These are phyloP conservation scores for Zoanthus sociatus DNA, from an alignment of 92 coral and sea anemone species.

Conservation along the genomic window DNA sequence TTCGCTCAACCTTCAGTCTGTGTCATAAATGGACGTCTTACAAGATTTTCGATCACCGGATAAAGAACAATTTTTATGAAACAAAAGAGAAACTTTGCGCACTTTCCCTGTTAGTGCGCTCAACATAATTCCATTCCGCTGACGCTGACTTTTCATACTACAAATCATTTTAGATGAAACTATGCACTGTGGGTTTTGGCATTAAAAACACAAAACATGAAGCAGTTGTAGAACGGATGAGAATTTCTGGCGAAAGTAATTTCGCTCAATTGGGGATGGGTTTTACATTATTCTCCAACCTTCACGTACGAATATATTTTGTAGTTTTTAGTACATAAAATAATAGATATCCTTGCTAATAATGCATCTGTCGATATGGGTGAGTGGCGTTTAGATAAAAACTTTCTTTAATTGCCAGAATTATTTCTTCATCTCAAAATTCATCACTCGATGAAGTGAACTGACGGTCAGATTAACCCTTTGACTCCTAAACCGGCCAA, in stretches of 20 bases:
- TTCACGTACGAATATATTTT: neutral
- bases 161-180: conserved; percentile 23
- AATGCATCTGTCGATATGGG: too few species aligned
- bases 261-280: neutral
- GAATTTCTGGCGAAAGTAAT: neutral
- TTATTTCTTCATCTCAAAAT: too few species aligned
- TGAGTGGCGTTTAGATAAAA: too few species aligned
- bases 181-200: conserved; percentile 44
- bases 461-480: too few species aligned
- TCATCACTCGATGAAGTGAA: too few species aligned
- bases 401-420: too few species aligned
- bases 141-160: conserved; percentile 28
- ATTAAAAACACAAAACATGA: neutral
- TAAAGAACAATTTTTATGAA: conserved; percentile 37
- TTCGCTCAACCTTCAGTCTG: neutral
- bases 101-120: conserved; percentile 15
- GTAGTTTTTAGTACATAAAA: too few species aligned
- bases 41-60: neutral
- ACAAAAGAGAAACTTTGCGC: neutral
- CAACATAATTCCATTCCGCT: conserved; percentile 6
- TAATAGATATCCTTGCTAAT: too few species aligned
- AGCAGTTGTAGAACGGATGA: neutral
- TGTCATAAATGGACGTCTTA: too few species aligned
- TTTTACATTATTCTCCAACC: neutral
- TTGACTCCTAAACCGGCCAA: too few species aligned